These are phyloP conservation scores for Apis laboriosa DNA, from an alignment of 1,140 invertebrate genomes.

Conservation along the genomic window DNA sequence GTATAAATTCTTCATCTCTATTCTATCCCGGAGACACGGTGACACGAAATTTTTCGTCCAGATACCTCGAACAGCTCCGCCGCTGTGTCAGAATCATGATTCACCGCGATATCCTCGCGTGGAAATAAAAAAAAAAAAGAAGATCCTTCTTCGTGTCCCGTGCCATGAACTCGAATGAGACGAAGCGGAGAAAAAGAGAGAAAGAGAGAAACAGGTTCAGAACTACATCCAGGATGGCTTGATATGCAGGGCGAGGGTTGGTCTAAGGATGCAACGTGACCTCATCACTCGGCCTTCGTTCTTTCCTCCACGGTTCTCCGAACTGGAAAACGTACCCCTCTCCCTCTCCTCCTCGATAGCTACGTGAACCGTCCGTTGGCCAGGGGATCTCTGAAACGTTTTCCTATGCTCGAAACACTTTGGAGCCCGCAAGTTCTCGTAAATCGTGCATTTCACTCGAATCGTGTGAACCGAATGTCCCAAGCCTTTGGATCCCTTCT, in stretches of 20 bases:
- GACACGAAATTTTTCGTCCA: background rate
- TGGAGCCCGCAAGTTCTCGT: background rate
- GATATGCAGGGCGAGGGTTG: constrained; percentile 56
- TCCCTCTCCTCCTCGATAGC: constrained; percentile 28
- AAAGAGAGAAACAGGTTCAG: background rate
- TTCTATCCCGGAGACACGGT: background rate
- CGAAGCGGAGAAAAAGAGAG: background rate
- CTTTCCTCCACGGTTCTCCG: background rate
- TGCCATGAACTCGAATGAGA: constrained; percentile 11
- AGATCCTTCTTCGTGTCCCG: background rate
- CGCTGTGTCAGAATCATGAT: constrained; percentile 3
- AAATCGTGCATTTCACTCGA: constrained; percentile 36
- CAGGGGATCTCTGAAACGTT: constrained; percentile 3
- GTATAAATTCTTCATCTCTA: constrained; percentile 1
- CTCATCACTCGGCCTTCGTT: constrained; percentile 50
- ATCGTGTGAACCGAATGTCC: background rate
- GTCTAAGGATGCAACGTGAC: constrained; percentile 62
- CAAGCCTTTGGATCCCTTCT: background rate
- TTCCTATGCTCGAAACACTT: background rate
- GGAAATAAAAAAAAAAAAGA: constrained; percentile 16
- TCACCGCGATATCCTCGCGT: constrained; percentile 8
- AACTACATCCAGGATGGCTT: constrained; percentile 31
- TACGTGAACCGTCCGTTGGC: constrained; percentile 43
- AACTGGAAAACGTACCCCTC: background rate
- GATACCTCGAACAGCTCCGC: no score